These are phyloP conservation scores for Willisornis vidua DNA, from an alignment of 2,113 vertebrate species.

Conservation along the genomic window DNA sequence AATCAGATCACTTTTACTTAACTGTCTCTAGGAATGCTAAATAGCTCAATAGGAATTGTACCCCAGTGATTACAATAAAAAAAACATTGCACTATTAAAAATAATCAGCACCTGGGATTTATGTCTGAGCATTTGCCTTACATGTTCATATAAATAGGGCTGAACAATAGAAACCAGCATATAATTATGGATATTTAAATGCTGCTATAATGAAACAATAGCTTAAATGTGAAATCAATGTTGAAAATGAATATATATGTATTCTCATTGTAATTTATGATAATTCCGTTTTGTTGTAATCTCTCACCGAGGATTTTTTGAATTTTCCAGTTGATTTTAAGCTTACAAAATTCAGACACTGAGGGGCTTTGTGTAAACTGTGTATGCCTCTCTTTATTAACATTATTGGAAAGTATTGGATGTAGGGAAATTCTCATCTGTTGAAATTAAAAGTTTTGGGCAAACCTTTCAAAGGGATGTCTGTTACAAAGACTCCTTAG, in stretches of 20 bases:
- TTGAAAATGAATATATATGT: not conserved
- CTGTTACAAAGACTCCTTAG: not conserved
- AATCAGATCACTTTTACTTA: slow-evolving; percentile 49
- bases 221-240: not conserved
- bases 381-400: not conserved
- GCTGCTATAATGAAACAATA: not conserved
- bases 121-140: not conserved
- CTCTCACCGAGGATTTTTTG: not conserved
- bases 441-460: not conserved
- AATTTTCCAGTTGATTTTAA: not conserved
- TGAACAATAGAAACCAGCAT: not conserved
- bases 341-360: not conserved
- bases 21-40: slow-evolving; percentile 17
- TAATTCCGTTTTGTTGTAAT: not conserved
- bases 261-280: not conserved
- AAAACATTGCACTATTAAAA: slow-evolving; percentile 29
- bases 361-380: not conserved
- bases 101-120: not conserved
- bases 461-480: not conserved
- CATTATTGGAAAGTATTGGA: not conserved
- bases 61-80: not conserved
- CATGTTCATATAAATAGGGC: not conserved
- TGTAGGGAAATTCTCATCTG: not conserved
- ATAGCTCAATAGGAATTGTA: not conserved
- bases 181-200: not conserved